Base-by-base conservation (phyloP, 2,888 invertebrate species). In the Polylopha cassiicola region DNA sequence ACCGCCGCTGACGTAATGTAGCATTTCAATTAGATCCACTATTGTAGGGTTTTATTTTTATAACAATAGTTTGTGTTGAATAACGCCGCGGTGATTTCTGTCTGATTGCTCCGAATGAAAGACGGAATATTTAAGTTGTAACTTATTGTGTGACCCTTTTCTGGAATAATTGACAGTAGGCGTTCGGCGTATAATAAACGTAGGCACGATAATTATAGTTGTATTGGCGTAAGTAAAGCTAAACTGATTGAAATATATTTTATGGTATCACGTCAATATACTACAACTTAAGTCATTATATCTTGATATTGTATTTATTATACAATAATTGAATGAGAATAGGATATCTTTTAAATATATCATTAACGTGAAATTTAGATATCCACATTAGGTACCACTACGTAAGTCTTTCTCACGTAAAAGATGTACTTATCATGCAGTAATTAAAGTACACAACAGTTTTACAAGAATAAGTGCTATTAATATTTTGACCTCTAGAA, bases 11-110 rank as follows among this genome's bases (percentile, higher is more conserved):
- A 73, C 77, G 77, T 74, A 79, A 81, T 73, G 67, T 73, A 73
- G 69, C 75, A 69, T 75, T 79, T 78, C 79, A 81, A 81, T 81
- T 81, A 79, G 76, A 70, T 65, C 60, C 63, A 62, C 62, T 61
- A 56, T 41, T 41, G 30, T 41, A 27, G 55, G 57, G 65, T 75
- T 73, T 78, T 72, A 68, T 73, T 61, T 41, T 64, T 65, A 65
- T 62, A 77, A 76, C 75, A 76, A 75, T 70, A 59, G 43, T 56
- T 61, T 63, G 46, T 59, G 61, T 61, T 62, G 61, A 58, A 37
- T 63, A 65, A 62, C 54, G 61, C 59, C 46, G 50, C 52, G 43
- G 55, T 61, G 62, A 64, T 62, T 65, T 61, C 51, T 55, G 51
- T 53, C 54, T 61, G 59, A 73, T 69, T 59, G 61, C 55, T 59